Base-by-base conservation (phyloP, 2,113 vertebrate genomes). In the Phocoena phocoena region DNA sequence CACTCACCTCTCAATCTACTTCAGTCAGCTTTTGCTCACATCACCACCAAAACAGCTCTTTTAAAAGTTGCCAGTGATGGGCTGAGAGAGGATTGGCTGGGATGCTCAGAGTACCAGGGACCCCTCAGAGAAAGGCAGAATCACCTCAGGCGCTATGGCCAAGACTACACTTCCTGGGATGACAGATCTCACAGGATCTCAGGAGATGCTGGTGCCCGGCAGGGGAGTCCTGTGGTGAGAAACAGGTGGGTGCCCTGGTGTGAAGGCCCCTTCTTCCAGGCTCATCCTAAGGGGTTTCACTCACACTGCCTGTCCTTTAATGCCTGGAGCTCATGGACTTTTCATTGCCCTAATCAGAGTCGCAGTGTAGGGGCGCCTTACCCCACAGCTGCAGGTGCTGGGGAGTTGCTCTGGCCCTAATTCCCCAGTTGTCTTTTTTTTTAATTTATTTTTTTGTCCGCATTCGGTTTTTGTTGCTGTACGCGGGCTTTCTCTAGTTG, bases 61-160 rank as follows among this genome's bases (percentile, higher is more conserved):
- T 8, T 53, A 53, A 4, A 79, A 65, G 44, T 36, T 13, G 36
- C 25, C 10, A 3, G 28, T 7, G 50, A 11, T 1, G 1, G 0
- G 4, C 79, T 10, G 41, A n/a, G 6, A 14, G 17, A 53, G 14
- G 50, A 53, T 53, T 53, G 50, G 50, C 50, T 53, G 50, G 82
- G 6, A 25, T 11, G 4, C 3, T 0, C 5, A 1, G 2, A 31
- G n/a, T 20, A 4, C 0, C 3, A 0, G 4, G 2, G 10, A 1
- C 0, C 0, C 17, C 38, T 38, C 12, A 0, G 23, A 25, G 17
- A 36, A n/a, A 31, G 50, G 25, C 23, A 6, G n/a, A 38, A 14
- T 31, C 25, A n/a, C 62, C 7, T 0, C 41, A 53, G 50, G 77
- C 12, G 11, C 10, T 1, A 12, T 8, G 7, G 44, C 11, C 21